phyloP scores from a whole-genome alignment of 2,113 vertebrate genomes.

The Scytalopus superciliaris region DNA sequence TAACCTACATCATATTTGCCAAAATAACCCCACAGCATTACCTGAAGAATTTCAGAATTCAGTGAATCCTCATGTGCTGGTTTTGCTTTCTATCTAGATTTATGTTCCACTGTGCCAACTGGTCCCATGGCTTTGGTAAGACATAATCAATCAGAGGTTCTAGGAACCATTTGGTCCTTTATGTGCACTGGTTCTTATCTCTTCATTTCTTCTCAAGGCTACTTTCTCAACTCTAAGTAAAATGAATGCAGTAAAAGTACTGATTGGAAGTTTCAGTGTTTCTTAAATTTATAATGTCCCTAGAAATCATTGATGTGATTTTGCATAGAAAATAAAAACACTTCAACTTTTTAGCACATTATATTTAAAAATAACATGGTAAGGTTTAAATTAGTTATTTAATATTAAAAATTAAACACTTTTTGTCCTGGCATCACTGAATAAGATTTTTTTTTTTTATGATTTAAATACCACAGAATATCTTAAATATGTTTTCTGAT shows the following conservation, averaged over 20 bases:
- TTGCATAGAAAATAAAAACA: neutral
- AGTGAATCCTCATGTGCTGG: neutral
- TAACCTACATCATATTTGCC: neutral
- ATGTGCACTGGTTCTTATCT: neutral
- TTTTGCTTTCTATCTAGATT: neutral
- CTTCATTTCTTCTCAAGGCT: neutral
- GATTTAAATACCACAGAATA: conserved; percentile 67
- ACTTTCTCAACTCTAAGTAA: neutral
- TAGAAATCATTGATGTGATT: neutral
- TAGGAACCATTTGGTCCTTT: neutral
- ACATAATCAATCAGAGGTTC: neutral
- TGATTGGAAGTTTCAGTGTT: neutral
- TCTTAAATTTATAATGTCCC: neutral
- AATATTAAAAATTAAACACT: neutral
- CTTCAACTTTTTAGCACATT: neutral
- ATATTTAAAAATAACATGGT: neutral
- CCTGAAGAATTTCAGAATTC: neutral
- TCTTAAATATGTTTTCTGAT: conserved; percentile 81
- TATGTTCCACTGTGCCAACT: neutral
- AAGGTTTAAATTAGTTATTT: conserved; percentile 8
- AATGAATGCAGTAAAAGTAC: neutral
- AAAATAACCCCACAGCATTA: neutral
- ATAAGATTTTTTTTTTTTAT: conserved; percentile 12
- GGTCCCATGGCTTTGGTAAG: neutral
- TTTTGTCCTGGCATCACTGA: conserved; percentile 33